Percentiles rank a stretch among this genome's conserved stretches.
phyloP scores from a whole-genome alignment of 2,888 invertebrate species.

The Drosophila pseudotalamancana region DNA sequence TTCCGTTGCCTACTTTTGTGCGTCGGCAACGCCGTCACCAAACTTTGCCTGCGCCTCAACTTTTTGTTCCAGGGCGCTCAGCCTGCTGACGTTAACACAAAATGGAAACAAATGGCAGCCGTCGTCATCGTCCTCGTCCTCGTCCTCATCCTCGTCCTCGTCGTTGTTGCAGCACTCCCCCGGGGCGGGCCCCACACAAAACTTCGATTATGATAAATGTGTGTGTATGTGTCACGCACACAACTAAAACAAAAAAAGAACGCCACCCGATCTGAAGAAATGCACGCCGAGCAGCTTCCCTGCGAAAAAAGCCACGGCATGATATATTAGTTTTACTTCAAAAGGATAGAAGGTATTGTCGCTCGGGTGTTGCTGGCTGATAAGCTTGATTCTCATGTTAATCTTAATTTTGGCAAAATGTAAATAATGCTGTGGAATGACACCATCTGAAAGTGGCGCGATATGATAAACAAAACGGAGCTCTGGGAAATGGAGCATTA shows the following conservation, averaged over 20 bases:
- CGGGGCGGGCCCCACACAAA: conserved; percentile 33
- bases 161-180: conserved; percentile 7
- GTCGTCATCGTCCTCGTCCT: conserved; percentile 27
- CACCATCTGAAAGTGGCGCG: neutral
- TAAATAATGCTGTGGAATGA: neutral
- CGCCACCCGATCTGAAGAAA: neutral
- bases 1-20: conserved; percentile 74
- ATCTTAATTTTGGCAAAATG: neutral
- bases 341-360: neutral
- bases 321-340: conserved; percentile 7
- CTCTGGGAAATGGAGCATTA: too few species aligned
- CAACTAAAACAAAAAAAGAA: conserved; percentile 17
- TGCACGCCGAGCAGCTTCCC: conserved; percentile 22
- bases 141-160: conserved; percentile 30
- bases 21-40: conserved; percentile 44
- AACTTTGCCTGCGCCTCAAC: conserved; percentile 64
- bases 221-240: conserved; percentile 19
- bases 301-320: conserved; percentile 3
- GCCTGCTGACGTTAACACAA: conserved; percentile 75
- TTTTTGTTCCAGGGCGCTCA: conserved; percentile 65
- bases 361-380: neutral
- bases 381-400: neutral
- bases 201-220: conserved; percentile 78
- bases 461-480: neutral
- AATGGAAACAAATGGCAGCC: conserved; percentile 76